These are phyloP conservation scores for Percina caprodes DNA, from an alignment of 2,113 vertebrate species.

Conservation along the genomic window DNA sequence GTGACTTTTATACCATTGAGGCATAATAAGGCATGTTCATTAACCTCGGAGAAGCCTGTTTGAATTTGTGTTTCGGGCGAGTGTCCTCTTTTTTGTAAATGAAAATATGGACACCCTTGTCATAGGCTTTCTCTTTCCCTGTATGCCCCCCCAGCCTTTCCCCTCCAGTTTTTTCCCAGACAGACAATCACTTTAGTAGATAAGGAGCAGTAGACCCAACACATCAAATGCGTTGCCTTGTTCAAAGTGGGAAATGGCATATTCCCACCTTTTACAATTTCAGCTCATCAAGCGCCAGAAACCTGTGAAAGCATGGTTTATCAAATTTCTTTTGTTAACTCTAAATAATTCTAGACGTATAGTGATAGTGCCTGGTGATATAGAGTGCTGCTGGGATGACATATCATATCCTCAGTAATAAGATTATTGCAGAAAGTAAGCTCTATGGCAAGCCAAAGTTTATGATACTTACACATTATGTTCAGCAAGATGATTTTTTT, in stretches of 20 bases:
- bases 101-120: too few species aligned
- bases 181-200: constrained; percentile 65
- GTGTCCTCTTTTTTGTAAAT: too few species aligned
- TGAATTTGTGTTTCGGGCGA: too few species aligned
- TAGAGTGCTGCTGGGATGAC: too few species aligned
- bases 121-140: constrained; percentile 47
- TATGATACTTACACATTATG: too few species aligned
- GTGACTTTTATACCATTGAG: too few species aligned
- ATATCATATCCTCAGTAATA: too few species aligned
- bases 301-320: not conserved
- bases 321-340: not conserved
- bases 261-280: constrained; percentile 9
- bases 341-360: not conserved
- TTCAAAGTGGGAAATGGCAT: constrained; percentile 11
- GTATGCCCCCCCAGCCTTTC: not conserved
- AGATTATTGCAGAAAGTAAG: too few species aligned
- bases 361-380: not conserved
- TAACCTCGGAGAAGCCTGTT: too few species aligned
- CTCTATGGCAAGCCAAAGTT: too few species aligned
- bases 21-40: too few species aligned
- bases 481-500: too few species aligned
- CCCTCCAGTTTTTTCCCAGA: constrained; percentile 37
- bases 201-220: constrained; percentile 56
- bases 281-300: constrained; percentile 1
- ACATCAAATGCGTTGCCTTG: constrained; percentile 15